phyloP scores from a whole-genome alignment of 2,888 invertebrate genomes.

The Calephelis perditalis region DNA sequence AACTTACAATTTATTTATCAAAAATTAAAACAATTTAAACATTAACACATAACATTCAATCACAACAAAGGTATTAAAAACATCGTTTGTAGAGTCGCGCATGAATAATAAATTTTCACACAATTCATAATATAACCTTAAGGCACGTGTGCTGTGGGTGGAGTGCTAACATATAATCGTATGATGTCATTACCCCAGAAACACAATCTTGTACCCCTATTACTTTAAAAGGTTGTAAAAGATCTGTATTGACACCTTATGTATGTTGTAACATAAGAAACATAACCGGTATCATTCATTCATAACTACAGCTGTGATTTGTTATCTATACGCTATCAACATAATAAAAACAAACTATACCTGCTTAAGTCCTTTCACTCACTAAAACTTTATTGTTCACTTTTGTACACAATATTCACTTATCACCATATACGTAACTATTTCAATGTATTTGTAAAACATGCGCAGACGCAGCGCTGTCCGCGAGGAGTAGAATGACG shows the following conservation, averaged over 20 bases:
- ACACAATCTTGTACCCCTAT: conserved; percentile 48
- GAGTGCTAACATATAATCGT: conserved; percentile 55
- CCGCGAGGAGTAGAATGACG: conserved; percentile 45
- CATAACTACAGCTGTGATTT: conserved; percentile 50
- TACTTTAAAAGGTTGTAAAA: conserved; percentile 32
- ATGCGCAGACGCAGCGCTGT: conserved; percentile 59
- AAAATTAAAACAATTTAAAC: too few relatives aligned
- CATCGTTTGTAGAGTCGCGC: not conserved
- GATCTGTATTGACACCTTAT: conserved; percentile 46
- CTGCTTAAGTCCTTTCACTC: conserved; percentile 34
- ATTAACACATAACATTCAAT: not conserved
- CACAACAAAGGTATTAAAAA: not conserved
- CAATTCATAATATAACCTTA: conserved; percentile 36
- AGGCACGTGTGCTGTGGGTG: conserved; percentile 66
- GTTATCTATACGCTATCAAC: conserved; percentile 30
- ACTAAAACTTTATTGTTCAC: not conserved
- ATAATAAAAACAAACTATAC: conserved; percentile 33
- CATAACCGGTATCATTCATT: conserved; percentile 45
- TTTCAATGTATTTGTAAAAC: conserved; percentile 39
- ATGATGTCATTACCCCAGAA: conserved; percentile 65
- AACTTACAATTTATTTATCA: too few relatives aligned
- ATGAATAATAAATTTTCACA: conserved; percentile 10
- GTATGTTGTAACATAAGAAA: conserved; percentile 50
- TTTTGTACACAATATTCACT: conserved; percentile 1
- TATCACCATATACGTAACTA: not conserved